Evolutionary conservation across 2,797 vertebrate genomes (phyloP).

Genomic region (Myiothlypis chrysogaster): DNA sequence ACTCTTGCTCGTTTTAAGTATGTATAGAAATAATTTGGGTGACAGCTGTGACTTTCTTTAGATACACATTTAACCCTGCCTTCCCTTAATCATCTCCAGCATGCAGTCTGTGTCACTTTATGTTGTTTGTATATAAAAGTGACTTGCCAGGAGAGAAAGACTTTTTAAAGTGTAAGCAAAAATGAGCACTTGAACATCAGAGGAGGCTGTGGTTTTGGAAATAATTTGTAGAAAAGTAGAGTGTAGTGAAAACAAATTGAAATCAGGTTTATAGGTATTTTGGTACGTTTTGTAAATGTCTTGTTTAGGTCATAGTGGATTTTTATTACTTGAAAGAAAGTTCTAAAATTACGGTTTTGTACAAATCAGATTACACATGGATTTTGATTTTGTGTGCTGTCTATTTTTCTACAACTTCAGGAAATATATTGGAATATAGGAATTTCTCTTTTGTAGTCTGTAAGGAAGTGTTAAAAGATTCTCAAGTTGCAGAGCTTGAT

Average conservation of each 20-base stretch:
- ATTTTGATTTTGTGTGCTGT: background rate
- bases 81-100: constrained; percentile 71
- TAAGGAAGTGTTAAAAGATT: background rate
- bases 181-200: constrained; percentile 56
- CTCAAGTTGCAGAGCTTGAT: background rate
- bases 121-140: constrained; percentile 73
- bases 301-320: background rate
- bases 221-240: constrained; percentile 60
- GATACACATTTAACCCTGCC: constrained; percentile 48
- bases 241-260: constrained; percentile 21
- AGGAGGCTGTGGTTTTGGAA: constrained; percentile 66
- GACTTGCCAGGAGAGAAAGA: constrained; percentile 61
- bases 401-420: background rate
- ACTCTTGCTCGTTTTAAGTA: constrained; percentile 9
- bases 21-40: constrained; percentile 44
- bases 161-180: constrained; percentile 63
- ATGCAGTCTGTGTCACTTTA: constrained; percentile 53
- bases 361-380: background rate
- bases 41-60: constrained; percentile 64
- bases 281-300: background rate
- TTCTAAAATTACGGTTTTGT: background rate
- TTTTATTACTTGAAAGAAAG: background rate
- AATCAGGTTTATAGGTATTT: constrained; percentile 61
- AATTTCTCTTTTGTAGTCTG: background rate
- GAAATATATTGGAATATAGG: background rate